Conservation (phyloP, 2,797 vertebrate species). For the Galago senegalensis region DNA sequence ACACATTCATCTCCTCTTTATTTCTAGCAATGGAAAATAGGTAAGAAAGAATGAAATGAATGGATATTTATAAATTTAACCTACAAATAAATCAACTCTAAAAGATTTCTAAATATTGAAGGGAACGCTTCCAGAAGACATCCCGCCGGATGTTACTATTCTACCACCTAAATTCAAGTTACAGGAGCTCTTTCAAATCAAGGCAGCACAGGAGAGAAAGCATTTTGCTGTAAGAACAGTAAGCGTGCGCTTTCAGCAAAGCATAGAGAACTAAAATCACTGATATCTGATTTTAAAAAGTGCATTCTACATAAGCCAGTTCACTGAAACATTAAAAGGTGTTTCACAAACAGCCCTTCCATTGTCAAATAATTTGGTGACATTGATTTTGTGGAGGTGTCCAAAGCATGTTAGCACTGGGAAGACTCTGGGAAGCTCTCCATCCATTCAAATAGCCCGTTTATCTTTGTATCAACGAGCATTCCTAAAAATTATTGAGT, state of each 20-base stretch:
- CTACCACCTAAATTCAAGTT: conserved; percentile 4
- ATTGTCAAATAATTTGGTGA: background rate
- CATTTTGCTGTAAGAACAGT: background rate
- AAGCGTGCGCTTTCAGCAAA: background rate
- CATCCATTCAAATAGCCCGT: background rate
- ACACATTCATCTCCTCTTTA: background rate
- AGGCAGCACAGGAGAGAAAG: background rate
- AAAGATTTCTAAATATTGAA: conserved; percentile 10
- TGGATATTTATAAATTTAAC: background rate
- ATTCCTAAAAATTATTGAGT: conserved; percentile 37
- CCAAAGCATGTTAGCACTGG: background rate
- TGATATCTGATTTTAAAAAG: background rate
- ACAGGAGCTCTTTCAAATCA: background rate
- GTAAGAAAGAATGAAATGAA: conserved; percentile 19
- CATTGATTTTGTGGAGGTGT: background rate
- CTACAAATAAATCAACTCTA: background rate
- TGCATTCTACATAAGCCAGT: background rate
- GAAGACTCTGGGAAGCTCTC: background rate
- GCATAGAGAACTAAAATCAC: background rate
- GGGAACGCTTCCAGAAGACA: background rate
- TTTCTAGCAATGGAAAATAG: background rate
- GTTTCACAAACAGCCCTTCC: background rate
- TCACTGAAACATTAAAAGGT: background rate
- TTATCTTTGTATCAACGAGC: background rate
- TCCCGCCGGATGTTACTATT: background rate